Evolutionary conservation across 2,888 invertebrate genomes (phyloP).

Genomic region (Ceraclea dissimilis): DNA sequence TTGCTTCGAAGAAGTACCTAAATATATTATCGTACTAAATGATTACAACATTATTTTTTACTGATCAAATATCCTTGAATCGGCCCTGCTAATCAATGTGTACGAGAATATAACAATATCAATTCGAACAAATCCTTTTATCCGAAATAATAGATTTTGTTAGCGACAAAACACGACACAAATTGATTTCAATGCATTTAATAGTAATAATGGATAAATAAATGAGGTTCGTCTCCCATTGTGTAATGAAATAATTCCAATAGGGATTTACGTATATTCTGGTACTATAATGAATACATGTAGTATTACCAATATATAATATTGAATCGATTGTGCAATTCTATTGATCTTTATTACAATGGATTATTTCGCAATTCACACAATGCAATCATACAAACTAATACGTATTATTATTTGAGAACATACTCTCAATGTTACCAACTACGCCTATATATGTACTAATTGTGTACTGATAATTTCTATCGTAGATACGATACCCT

Average conservation of each 20-base stretch:
- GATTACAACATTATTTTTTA: too few species aligned
- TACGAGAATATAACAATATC: too few species aligned
- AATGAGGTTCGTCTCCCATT: conserved; percentile 20
- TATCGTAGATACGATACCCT: too few species aligned
- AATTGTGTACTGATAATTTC: too few species aligned
- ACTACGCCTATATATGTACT: too few species aligned
- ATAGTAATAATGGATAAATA: conserved; percentile 22
- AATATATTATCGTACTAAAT: too few species aligned
- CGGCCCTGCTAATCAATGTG: too few species aligned
- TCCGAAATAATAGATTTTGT: conserved; percentile 13
- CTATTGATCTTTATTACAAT: neutral
- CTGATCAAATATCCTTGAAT: too few species aligned
- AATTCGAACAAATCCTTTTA: conserved; percentile 7
- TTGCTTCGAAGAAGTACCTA: too few species aligned
- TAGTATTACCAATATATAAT: neutral
- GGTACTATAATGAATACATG: neutral
- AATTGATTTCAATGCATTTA: conserved; percentile 25
- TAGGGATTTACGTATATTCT: neutral
- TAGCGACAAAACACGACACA: conserved; percentile 20
- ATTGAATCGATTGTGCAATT: neutral
- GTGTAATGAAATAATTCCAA: conserved; percentile 8
- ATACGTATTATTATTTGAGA: too few species aligned
- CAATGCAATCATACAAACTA: too few species aligned
- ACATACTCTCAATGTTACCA: too few species aligned
- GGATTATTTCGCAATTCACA: conserved; percentile 2